phyloP scores from a whole-genome alignment of 1,140 invertebrate species.

The Heterodera schachtii region DNA sequence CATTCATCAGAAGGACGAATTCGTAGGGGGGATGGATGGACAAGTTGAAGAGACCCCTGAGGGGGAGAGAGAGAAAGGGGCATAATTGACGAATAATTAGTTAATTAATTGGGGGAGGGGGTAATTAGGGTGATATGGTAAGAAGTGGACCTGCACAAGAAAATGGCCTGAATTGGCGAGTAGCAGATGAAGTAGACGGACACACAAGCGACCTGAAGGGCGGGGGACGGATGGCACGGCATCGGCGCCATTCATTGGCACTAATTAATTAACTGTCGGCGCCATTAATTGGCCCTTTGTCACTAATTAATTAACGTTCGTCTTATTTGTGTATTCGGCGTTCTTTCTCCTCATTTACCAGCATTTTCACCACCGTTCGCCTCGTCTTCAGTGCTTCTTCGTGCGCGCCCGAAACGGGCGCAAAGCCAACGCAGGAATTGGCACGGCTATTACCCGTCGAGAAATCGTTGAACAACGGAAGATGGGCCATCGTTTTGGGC shows the following conservation, averaged over 20 bases:
- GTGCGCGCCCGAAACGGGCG: slow-evolving; percentile 14
- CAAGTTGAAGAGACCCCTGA: slow-evolving; percentile 39
- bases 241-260: no score
- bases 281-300: no score
- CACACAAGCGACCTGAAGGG: slow-evolving; percentile 56
- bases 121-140: not conserved
- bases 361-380: slow-evolving; percentile 63
- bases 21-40: slow-evolving; percentile 57
- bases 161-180: slow-evolving; percentile 64
- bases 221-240: no score
- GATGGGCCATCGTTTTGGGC: not conserved
- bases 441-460: not conserved
- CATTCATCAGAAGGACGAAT: slow-evolving; percentile 61
- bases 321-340: no score
- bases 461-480: not conserved
- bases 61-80: not conserved
- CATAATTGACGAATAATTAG: not conserved
- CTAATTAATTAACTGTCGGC: no score
- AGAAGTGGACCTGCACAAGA: slow-evolving; percentile 56
- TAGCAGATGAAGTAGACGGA: slow-evolving; percentile 63
- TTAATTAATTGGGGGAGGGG: not conserved
- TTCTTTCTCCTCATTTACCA: slow-evolving; percentile 25
- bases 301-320: no score
- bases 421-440: not conserved
- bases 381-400: slow-evolving; percentile 54